Base-by-base conservation (phyloP, 2,113 vertebrate species). In the Oxyura jamaicensis region DNA sequence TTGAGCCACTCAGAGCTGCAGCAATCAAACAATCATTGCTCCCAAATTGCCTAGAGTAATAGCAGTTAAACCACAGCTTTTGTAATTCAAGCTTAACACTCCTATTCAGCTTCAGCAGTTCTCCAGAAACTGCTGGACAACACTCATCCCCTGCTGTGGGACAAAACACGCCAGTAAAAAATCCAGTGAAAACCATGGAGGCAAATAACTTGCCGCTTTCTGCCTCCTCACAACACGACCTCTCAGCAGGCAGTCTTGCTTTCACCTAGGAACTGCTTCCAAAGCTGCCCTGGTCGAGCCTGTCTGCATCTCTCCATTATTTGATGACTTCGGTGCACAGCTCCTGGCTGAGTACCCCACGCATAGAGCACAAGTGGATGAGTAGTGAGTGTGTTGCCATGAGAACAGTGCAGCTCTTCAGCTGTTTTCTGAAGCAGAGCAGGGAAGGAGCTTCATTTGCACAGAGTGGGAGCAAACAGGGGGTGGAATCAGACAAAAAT, bases 401-500 rank as follows among this genome's bases (percentile, higher is more conserved):
- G 88, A 91, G 88, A 94, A 94, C 46, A 0, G 42, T 17, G 80
- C 33, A 4, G 84, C 58, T 44, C 75, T 78, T 19, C 1, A 16
- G 69, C 83, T 83, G 50, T 20, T 76, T 74, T 63, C 88, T 52
- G 33, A 86, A 53, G 77, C 68, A 58, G 58, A 89, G 88, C 29
- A 50, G 41, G 13, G 11, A 69, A 74, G 77, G 53, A 96, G 86
- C 88, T 76, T 77, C 62, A 42, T 56, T 60, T 26, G 58, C 69
- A 82, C 36, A 3, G 52, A 91, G 71, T 17, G 56, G 75, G 83
- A 91, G 26, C 80, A 76, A 77, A 77, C 19, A 15, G 72, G 68
- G 88, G 69, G 86, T 25, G 85, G 86, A 77, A 60, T 84, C 73
- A 82, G 78, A 66, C 92, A 83, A 67, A 93, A 96, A 82, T 68